A percentile compares a stretch with the other conserved stretches of the same genome.
Conservation (phyloP, 2,888 invertebrate species). For the Aphrophora alni region DNA sequence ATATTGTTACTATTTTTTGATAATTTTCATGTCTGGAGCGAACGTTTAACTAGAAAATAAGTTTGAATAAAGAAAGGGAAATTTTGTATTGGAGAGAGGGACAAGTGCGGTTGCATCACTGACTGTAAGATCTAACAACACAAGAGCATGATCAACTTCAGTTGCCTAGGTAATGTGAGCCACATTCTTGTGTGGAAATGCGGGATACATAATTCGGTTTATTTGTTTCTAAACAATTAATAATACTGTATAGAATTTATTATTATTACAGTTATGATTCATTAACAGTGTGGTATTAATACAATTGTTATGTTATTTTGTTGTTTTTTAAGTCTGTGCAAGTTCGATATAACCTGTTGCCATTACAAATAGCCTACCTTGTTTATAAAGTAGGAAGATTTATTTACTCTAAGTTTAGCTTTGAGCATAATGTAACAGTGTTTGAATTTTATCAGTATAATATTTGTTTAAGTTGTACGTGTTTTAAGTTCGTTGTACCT, state of each 20-base stretch:
- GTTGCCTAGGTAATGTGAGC: neutral
- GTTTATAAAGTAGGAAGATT: neutral
- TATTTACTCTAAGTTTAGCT: neutral
- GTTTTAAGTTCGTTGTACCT: neutral
- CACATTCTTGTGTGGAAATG: neutral
- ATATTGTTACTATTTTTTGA: too few relatives aligned
- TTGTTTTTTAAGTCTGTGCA: neutral
- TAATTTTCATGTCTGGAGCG: too few relatives aligned
- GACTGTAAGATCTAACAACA: neutral
- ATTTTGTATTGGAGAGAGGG: neutral
- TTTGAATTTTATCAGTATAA: neutral
- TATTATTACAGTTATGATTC: neutral
- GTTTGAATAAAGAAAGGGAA: too few relatives aligned
- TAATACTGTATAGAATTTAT: neutral
- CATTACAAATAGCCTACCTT: neutral
- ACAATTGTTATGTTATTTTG: neutral
- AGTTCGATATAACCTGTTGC: neutral
- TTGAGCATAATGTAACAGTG: neutral
- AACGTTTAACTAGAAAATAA: too few relatives aligned
- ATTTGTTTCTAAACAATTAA: neutral
- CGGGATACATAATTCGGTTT: neutral
- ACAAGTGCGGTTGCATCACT: neutral
- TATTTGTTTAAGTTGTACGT: neutral
- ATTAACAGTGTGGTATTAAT: neutral
- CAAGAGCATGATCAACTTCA: neutral